phyloP scores from a whole-genome alignment of 2,888 invertebrate species.

The Rhingia campestris region DNA sequence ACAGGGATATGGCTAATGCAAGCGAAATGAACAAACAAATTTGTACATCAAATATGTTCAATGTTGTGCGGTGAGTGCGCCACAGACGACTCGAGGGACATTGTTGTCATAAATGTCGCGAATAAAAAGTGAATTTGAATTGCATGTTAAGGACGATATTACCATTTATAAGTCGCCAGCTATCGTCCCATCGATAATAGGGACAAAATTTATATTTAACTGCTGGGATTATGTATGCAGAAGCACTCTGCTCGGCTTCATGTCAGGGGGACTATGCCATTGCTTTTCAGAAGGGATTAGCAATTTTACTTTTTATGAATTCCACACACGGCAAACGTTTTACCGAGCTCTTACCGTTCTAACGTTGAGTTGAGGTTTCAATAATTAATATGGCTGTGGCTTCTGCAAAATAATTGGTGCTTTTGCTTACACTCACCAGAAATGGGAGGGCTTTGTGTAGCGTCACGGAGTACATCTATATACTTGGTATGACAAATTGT shows the following conservation, averaged over 20 bases:
- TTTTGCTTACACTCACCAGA: too few species aligned
- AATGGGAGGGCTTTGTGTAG: too few species aligned
- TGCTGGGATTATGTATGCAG: conserved; percentile 4
- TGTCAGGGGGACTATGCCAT: too few species aligned
- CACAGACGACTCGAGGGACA: conserved; percentile 29
- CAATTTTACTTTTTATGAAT: conserved; percentile 51
- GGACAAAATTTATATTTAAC: not conserved
- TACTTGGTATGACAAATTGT: too few species aligned
- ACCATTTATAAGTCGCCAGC: conserved; percentile 12
- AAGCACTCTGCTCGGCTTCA: not conserved
- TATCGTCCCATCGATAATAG: not conserved
- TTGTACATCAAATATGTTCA: conserved; percentile 3
- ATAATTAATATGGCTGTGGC: too few species aligned
- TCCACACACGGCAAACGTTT: too few species aligned
- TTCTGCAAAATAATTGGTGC: too few species aligned
- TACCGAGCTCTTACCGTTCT: too few species aligned
- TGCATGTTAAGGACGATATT: conserved; percentile 35
- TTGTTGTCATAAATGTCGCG: too few species aligned
- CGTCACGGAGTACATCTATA: too few species aligned
- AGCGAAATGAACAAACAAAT: not conserved
- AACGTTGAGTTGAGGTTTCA: too few species aligned
- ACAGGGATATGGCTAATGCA: conserved; percentile 1
- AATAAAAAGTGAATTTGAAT: conserved; percentile 52
- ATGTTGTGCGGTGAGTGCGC: not conserved
- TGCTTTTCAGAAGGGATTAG: conserved; percentile 17